A percentile compares a stretch with the other conserved stretches of the same genome.
Conservation (phyloP, 1,140 invertebrate species). For the Brachionus sp. region DNA sequence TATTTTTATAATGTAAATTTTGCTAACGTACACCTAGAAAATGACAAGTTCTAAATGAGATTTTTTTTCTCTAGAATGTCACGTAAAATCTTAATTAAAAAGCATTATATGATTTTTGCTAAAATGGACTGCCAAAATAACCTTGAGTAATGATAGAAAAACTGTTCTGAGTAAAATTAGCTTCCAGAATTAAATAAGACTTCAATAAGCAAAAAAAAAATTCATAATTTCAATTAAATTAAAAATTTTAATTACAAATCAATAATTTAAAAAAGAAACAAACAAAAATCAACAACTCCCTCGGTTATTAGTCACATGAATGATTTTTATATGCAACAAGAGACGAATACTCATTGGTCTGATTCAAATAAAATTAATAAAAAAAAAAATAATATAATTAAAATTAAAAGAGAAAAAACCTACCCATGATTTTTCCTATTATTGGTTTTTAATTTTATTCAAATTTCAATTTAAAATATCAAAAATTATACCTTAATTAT, state of each 20-base stretch:
- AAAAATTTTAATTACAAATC: constrained; percentile 12
- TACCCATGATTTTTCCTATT: background rate
- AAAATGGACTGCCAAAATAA: background rate
- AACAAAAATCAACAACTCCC: background rate
- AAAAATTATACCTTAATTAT: background rate
- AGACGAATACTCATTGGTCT: background rate
- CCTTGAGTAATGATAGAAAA: background rate
- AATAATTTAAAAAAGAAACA: background rate
- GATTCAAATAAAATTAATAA: background rate
- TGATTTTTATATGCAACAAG: background rate
- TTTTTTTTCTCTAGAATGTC: background rate
- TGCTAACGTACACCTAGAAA: background rate
- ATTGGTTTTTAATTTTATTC: background rate
- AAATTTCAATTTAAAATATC: background rate
- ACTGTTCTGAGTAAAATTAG: background rate
- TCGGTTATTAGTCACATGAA: background rate
- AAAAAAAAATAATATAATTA: background rate
- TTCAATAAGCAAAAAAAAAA: background rate
- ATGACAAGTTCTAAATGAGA: background rate
- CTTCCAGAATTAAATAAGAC: background rate
- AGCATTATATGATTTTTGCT: background rate
- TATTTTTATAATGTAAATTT: background rate
- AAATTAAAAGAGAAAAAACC: background rate
- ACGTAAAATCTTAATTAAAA: background rate
- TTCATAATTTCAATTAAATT: constrained; percentile 12